Evolutionary conservation across 2,113 vertebrate genomes (phyloP).

Genomic region (Cyanoramphus novaezelandiae): DNA sequence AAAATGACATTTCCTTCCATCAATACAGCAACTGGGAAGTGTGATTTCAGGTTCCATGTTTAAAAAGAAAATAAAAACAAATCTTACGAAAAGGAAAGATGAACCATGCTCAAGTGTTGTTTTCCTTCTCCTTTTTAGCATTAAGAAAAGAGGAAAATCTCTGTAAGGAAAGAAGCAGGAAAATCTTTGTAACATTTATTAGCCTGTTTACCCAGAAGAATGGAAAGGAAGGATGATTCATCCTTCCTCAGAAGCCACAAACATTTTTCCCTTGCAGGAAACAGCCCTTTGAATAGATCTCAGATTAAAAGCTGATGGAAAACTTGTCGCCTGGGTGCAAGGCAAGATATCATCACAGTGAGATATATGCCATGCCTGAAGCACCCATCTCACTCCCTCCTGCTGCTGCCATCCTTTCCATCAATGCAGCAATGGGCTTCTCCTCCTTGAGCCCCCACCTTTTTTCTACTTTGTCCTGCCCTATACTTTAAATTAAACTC

Average conservation of each 20-base stretch:
- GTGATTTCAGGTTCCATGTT: not conserved
- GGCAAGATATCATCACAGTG: not conserved
- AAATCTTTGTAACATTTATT: not conserved
- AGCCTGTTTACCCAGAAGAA: not conserved
- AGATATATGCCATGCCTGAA: not conserved
- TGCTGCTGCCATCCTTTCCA: not conserved
- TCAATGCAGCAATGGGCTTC: not conserved
- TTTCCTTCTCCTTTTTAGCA: not conserved
- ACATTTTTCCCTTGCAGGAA: not conserved
- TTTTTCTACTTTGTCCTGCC: not conserved
- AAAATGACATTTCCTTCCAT: conserved; percentile 31
- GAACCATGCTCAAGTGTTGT: not conserved
- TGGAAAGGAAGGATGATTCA: not conserved
- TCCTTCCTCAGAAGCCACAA: not conserved
- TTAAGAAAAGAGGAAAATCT: not conserved
- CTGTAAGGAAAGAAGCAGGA: not conserved
- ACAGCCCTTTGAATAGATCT: not conserved
- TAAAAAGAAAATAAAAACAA: not conserved
- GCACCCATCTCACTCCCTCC: not conserved
- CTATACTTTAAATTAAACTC: not conserved
- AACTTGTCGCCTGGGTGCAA: not conserved
- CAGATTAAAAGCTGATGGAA: not conserved
- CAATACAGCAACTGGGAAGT: not conserved
- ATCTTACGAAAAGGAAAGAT: not conserved
- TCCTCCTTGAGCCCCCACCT: not conserved